A percentile compares a stretch with the other conserved stretches of the same genome.
These are phyloP conservation scores for Molorchus minor DNA, from an alignment of 2,888 invertebrate genomes.

Conservation along the genomic window DNA sequence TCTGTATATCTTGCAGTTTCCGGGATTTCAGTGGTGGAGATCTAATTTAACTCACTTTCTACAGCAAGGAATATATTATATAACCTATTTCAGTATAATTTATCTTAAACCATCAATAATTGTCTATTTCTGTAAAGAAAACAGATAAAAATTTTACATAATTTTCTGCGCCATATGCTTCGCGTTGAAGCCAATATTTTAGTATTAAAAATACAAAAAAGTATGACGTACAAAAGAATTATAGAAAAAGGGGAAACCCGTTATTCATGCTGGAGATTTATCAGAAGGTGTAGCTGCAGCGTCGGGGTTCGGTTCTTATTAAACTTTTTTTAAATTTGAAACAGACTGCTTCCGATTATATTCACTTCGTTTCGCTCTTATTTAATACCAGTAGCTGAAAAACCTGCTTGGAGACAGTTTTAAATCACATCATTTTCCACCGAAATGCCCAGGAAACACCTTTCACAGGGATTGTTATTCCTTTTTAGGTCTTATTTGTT, in stretches of 20 bases:
- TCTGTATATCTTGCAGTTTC: too few species aligned
- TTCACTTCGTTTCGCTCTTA: constrained; percentile 58
- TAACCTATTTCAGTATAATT: too few species aligned
- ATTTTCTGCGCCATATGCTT: not conserved
- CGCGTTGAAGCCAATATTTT: constrained; percentile 1
- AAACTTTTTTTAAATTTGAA: constrained; percentile 34
- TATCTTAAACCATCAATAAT: too few species aligned
- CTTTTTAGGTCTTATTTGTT: too few species aligned
- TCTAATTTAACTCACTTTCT: too few species aligned
- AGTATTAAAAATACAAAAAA: constrained; percentile 3
- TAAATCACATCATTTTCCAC: constrained; percentile 40
- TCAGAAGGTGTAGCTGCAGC: constrained; percentile 12
- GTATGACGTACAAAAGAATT: constrained; percentile 6
- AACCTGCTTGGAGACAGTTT: constrained; percentile 46
- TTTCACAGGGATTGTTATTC: constrained; percentile 2
- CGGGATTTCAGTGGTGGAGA: too few species aligned
- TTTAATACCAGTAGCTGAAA: constrained; percentile 58
- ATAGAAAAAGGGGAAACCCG: constrained; percentile 14
- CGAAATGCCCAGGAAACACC: constrained; percentile 29
- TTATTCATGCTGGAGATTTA: constrained; percentile 15
- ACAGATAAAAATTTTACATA: not conserved
- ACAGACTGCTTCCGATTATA: constrained; percentile 49
- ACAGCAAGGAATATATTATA: too few species aligned
- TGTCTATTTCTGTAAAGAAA: too few species aligned
- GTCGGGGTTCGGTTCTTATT: constrained; percentile 27